Base-by-base conservation (phyloP, 2,113 vertebrate genomes). In the Hypanus sabinus region DNA sequence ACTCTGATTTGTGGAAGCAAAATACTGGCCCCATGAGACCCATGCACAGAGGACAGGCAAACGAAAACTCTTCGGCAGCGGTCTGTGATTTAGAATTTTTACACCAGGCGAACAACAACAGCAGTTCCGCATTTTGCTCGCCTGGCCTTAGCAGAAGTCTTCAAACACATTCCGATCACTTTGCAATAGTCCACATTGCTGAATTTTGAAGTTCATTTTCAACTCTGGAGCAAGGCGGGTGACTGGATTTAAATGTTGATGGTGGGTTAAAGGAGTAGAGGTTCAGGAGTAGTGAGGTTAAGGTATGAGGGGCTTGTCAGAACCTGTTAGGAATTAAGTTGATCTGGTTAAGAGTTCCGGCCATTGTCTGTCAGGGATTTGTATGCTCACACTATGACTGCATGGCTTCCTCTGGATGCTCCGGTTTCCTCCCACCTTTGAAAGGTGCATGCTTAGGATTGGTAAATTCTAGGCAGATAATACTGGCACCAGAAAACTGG, bases 1-100 rank as follows among this genome's bases (percentile, higher is more conserved):
- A 60, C 57, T 90, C 60, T 65, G 85, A 90, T 65, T 90, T 90
- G 85, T 33, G 85, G 85, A 90, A 65, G 60, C 85, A 90, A 90
- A 90, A n/a, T 90, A 65, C 12, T 30, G 65, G 85, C 85, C 85
- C 57, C 85, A 65, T 90, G 85, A 90, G 85, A 30, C 85, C 85
- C n/a, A 65, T 10, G 65, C 85, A 60, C 62, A 30, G 65, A 33
- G 60, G 60, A 90, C 10, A n/a, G 57, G 30, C 55, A 88, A 87
- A 88, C 62, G 60, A 57, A 88, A 62, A 88, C 85, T 62, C 57
- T 57, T 90, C 85, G 33, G 62, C 62, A 90, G 65, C 18, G 30
- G n/a, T 90, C 85, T 90, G 55, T 65, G 30, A 12, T 90, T 90
- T 62, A 33, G 85, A 90, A 33, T 90, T 90, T n/a, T 90, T 90